These are phyloP conservation scores for Onychorhynchus coronatus DNA, from an alignment of 2,113 vertebrate species.

Conservation along the genomic window DNA sequence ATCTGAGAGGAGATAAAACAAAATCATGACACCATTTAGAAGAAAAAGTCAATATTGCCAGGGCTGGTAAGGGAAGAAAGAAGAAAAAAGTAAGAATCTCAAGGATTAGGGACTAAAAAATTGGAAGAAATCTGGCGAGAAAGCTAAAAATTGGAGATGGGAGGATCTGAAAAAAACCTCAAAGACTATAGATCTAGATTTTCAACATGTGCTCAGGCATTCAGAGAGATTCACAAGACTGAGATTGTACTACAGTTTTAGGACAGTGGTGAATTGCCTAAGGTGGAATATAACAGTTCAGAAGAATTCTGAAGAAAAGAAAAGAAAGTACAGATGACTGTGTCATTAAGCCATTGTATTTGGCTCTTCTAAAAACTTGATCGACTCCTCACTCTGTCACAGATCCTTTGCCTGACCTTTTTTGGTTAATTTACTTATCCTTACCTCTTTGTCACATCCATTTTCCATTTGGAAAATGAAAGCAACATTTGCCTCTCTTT, in stretches of 20 bases:
- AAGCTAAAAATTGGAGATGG: background rate
- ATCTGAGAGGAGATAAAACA: background rate
- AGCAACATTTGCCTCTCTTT: background rate
- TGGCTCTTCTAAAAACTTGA: background rate
- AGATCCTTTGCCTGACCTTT: background rate
- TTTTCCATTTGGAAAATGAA: background rate
- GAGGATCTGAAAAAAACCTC: background rate
- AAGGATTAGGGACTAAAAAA: background rate
- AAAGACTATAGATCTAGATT: background rate
- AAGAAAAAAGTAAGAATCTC: background rate
- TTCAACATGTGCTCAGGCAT: background rate
- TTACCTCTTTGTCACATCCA: background rate
- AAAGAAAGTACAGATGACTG: fast-evolving
- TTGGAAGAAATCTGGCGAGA: background rate
- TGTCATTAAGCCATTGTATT: background rate
- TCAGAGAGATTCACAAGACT: background rate
- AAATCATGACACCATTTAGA: background rate
- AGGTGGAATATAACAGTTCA: background rate
- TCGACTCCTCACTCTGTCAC: background rate
- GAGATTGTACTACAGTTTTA: background rate
- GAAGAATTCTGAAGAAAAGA: background rate
- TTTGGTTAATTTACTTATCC: background rate
- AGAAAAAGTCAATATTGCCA: background rate
- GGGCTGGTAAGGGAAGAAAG: background rate
- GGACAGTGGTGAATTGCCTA: background rate